Evolutionary conservation across 2,113 vertebrate species (phyloP), one percentile per base, ranked within the genome.

Genomic region (Cnemophilus loriae): DNA sequence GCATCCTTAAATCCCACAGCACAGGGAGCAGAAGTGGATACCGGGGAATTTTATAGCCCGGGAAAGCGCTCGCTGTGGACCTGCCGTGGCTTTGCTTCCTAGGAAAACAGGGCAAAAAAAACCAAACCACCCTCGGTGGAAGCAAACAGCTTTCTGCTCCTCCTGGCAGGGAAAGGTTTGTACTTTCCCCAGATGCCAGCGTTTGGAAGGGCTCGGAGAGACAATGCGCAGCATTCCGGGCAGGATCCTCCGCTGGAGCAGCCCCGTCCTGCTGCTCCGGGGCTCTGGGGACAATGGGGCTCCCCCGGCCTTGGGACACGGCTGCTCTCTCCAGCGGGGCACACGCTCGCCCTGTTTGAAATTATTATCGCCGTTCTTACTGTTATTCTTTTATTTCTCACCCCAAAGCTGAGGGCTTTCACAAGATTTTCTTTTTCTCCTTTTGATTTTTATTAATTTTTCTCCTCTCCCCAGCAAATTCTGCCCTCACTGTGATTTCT

Each of bases 1-100:
- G 50, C 84, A 53, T 89, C 90, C 95, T 95, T 68, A 96, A 97
- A 96, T 94, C 96, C 96, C 96, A 23, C 33, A 13, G 87, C 96
- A 61, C 90, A 71, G 94, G 80, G 78, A 87, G 53, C 87, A 32
- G 41, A 63, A 96, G 89, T 94, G 97, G 90, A 49, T 85, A 93
- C 94, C 12, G 81, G 87, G 95, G 73, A 77, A 80, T 96, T 95
- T 94, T 93, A 89, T 30, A 90, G 89, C 95, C 95, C 83, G 59
- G n/a, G 55, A 33, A 18, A 70, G 30, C 55, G 1, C 63, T 81
- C 21, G 60, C 95, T 87, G 6, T 41, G 52, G 59, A 55, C 59
- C 87, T 91, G 90, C 14, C 10, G 26, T 73, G 67, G 81, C 44
- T 77, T 79, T 89, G 73, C 95, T 91, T 49, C 60, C 42, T 37